Evolutionary conservation across 2,888 invertebrate genomes (phyloP).

Genomic region (Athetis lepigone): DNA sequence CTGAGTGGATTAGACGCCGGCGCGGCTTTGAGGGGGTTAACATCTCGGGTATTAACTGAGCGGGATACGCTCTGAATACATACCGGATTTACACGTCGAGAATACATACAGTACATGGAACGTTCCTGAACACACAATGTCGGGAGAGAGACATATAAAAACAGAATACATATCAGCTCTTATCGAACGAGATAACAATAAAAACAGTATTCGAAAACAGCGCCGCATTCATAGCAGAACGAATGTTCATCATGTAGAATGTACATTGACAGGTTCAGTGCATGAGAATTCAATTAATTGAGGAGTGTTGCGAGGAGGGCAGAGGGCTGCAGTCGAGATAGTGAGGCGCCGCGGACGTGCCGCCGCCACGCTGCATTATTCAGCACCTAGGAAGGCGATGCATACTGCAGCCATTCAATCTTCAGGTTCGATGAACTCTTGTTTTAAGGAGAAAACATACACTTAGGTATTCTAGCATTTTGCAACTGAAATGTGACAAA

Average conservation of each 20-base stretch:
- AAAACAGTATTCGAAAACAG: slow-evolving; percentile 49
- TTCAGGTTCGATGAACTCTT: slow-evolving; percentile 68
- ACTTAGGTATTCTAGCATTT: slow-evolving; percentile 20
- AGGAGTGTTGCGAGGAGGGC: slow-evolving; percentile 12
- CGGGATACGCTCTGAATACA: slow-evolving; percentile 41
- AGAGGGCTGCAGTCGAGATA: slow-evolving; percentile 38
- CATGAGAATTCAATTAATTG: slow-evolving; percentile 48
- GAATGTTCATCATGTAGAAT: slow-evolving; percentile 28
- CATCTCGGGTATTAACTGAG: slow-evolving; percentile 34
- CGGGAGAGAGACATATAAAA: slow-evolving; percentile 43
- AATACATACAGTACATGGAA: slow-evolving; percentile 25
- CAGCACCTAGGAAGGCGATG: slow-evolving; percentile 78
- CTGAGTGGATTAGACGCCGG: slow-evolving; percentile 62
- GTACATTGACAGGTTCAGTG: slow-evolving; percentile 33
- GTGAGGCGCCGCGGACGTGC: slow-evolving; percentile 51
- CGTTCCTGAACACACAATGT: slow-evolving; percentile 31
- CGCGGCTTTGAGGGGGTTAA: slow-evolving; percentile 35
- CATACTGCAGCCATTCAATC: slow-evolving; percentile 68
- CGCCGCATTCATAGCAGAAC: slow-evolving; percentile 28
- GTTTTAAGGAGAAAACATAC: slow-evolving; percentile 42
- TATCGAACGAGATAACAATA: slow-evolving; percentile 50
- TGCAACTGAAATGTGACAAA: slow-evolving; percentile 36
- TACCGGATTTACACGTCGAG: slow-evolving; percentile 38
- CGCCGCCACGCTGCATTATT: slow-evolving; percentile 78
- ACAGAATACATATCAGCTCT: slow-evolving; percentile 33